Conservation (phyloP, 1,140 invertebrate genomes). For the Stegodyphus mimosarum region DNA sequence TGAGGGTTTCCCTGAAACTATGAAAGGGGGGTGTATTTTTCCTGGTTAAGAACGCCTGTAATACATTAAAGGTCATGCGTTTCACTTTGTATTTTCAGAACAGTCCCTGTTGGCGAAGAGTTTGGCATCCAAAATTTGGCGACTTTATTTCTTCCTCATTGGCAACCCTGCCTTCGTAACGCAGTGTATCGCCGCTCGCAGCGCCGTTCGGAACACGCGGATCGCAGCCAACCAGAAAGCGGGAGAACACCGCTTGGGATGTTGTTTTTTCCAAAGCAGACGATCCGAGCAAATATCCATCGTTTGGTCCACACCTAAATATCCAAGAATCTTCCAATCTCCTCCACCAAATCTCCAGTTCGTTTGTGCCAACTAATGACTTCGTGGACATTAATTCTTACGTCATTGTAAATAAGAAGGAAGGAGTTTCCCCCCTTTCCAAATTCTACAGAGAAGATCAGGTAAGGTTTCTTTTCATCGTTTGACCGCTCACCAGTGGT, state of each 20-base stretch:
- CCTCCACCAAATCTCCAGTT: not conserved
- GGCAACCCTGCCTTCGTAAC: constrained; percentile 31
- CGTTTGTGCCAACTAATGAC: not conserved
- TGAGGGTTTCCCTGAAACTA: too few relatives aligned
- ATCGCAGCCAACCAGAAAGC: not conserved
- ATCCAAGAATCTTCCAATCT: not conserved
- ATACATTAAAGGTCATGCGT: too few relatives aligned
- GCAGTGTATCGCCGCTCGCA: constrained; percentile 22
- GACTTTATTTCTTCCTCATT: not conserved
- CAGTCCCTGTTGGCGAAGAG: not conserved
- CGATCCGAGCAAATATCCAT: not conserved
- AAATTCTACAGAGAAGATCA: not conserved
- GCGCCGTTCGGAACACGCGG: constrained; percentile 50
- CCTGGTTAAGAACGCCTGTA: too few relatives aligned
- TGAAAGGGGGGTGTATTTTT: too few relatives aligned
- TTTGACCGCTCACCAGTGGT: constrained; percentile 33
- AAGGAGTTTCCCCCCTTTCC: not conserved
- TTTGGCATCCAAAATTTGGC: not conserved
- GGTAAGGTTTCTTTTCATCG: constrained; percentile 22
- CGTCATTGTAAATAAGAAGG: not conserved
- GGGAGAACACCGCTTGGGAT: constrained; percentile 44
- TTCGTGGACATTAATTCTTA: not conserved
- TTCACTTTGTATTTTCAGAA: too few relatives aligned
- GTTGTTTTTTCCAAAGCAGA: constrained; percentile 36
- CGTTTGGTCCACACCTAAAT: not conserved